A percentile compares a stretch with the other conserved stretches of the same genome.
Evolutionary conservation across 2,113 vertebrate species (phyloP).

Genomic region (Apeltes quadracus): DNA sequence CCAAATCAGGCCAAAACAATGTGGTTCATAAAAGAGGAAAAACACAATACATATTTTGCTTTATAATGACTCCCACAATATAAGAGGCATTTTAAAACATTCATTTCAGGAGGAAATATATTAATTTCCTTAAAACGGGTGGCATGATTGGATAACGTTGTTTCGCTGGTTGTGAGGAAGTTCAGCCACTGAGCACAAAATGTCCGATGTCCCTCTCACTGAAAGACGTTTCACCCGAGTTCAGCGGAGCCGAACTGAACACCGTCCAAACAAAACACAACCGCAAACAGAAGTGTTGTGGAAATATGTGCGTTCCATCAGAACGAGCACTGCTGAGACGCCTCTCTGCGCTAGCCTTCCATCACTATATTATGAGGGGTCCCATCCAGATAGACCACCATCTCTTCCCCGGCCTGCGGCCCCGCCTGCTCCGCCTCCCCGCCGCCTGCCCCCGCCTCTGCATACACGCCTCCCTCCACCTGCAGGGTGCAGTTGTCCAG

Average conservation of each 20-base stretch:
- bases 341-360: slow-evolving; percentile 61
- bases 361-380: slow-evolving; percentile 72
- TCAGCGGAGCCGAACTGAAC: slow-evolving; percentile 31
- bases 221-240: slow-evolving; percentile 59
- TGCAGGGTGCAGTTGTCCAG: slow-evolving; percentile 86
- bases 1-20: neutral
- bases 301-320: neutral
- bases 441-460: slow-evolving; percentile 42
- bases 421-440: slow-evolving; percentile 58
- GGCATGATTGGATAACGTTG: slow-evolving; percentile 8
- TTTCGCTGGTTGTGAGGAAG: slow-evolving; percentile 29
- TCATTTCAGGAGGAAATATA: slow-evolving; percentile 19
- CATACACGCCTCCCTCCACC: slow-evolving; percentile 82
- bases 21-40: neutral
- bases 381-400: slow-evolving; percentile 89
- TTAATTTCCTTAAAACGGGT: slow-evolving; percentile 17
- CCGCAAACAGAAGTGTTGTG: neutral
- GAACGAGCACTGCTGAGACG: slow-evolving; percentile 4
- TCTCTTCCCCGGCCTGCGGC: slow-evolving; percentile 77
- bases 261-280: neutral
- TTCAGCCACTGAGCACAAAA: slow-evolving; percentile 39
- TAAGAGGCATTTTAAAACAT: slow-evolving; percentile 30
- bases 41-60: slow-evolving; percentile 5
- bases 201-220: slow-evolving; percentile 7
- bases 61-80: slow-evolving; percentile 13